Evolutionary conservation across 2,888 invertebrate genomes (phyloP), one percentile per base, ranked within the genome.

Genomic region (Eupsilia transversa): DNA sequence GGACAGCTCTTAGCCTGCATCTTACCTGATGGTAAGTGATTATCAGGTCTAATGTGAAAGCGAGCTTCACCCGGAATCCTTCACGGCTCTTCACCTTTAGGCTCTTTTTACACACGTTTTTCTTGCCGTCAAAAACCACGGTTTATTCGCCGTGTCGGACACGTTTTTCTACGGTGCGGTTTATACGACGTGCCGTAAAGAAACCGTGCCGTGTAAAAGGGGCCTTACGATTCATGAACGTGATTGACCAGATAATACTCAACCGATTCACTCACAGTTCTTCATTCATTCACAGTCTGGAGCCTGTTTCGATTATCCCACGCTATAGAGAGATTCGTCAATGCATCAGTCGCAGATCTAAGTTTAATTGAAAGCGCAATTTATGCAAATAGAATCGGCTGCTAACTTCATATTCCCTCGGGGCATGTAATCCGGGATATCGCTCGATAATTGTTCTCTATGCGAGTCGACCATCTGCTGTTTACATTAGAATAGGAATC

Each of bases 301-400:
- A 35, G 23, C 30, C 10, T 69, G 77, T 81, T 84, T 14, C 5
- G 35, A 66, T 38, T 35, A 75, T 59, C 17, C 20, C 59, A 56
- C 46, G 52, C 23, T 61, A 41, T 20, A 57, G 10, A 71, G 35
- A 43, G 17, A n/a, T 14, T 56, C 59, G 4, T 73, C 74, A 69
- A 72, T 85, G 86, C 86, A 88, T 73, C 83, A 78, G 77, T 67
- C 73, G 56, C 66, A 66, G 76, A 81, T 85, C 83, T 74, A 87
- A 88, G 84, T 88, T 86, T 86, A 89, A 89, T 90, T 87, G 87
- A 90, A 90, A 89, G 83, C 77, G 83, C 81, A 88, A 91, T 88
- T 88, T 89, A 90, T 91, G 89, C 90, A 91, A 91, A 92, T 88
- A 85, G 85, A 85, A 76, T 63, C 77, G 66, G 70, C 77, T 61